A percentile compares a stretch with the other conserved stretches of the same genome.
Conservation (phyloP, 2,888 invertebrate species). For the Aquatica leii region DNA sequence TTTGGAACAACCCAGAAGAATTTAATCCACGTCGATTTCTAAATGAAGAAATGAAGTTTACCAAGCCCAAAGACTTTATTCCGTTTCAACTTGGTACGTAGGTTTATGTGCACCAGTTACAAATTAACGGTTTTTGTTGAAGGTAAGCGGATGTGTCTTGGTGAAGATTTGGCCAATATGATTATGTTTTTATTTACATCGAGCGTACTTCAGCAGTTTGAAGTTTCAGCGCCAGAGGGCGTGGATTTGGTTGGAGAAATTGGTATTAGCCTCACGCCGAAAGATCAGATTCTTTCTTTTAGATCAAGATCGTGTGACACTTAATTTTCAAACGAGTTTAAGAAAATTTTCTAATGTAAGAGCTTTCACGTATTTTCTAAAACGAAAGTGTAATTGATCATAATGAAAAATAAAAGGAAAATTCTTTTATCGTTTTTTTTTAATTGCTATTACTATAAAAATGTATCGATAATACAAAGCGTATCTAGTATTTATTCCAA, state of each 20-base stretch:
- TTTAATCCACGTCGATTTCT: slow-evolving; percentile 78
- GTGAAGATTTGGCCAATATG: slow-evolving; percentile 84
- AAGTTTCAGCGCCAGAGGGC: slow-evolving; percentile 56
- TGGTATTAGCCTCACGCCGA: slow-evolving; percentile 79
- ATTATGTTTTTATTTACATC: slow-evolving; percentile 70
- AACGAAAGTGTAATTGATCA: background rate
- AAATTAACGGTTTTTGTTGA: background rate
- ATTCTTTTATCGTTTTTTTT: too few species aligned
- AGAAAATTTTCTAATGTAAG: background rate
- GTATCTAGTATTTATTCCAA: too few species aligned
- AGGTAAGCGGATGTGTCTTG: slow-evolving; percentile 88
- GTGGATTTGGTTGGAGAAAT: slow-evolving; percentile 74
- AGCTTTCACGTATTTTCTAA: background rate
- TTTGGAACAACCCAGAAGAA: slow-evolving; percentile 73
- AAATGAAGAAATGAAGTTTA: slow-evolving; percentile 67
- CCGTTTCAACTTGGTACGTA: slow-evolving; percentile 82
- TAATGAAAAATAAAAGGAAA: background rate
- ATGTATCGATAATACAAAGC: too few species aligned
- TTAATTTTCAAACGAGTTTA: too few species aligned
- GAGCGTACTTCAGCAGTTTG: slow-evolving; percentile 68
- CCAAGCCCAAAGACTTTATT: slow-evolving; percentile 74
- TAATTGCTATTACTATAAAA: too few species aligned
- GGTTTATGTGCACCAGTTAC: background rate
- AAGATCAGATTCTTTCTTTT: slow-evolving; percentile 58
- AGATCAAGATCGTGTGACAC: slow-evolving; percentile 6